phyloP scores from a whole-genome alignment of 2,113 vertebrate genomes.

The Psilopsiagon aymara region DNA sequence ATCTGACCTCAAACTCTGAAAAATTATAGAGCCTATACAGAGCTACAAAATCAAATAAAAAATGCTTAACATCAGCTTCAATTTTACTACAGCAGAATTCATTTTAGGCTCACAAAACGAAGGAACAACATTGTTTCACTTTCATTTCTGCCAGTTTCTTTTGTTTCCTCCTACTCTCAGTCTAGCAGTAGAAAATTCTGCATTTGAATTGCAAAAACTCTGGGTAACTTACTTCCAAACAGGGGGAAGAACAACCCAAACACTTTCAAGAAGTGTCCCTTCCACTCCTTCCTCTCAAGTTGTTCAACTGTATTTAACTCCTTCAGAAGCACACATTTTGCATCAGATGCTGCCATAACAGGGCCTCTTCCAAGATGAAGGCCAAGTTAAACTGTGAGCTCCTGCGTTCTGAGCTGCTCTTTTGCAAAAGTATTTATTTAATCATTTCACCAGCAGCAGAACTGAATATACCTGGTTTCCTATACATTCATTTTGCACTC shows the following conservation, averaged over 20 bases:
- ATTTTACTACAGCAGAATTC: background rate
- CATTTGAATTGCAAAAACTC: slow-evolving; percentile 29
- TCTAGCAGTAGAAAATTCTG: background rate
- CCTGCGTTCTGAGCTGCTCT: background rate
- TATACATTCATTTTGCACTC: background rate
- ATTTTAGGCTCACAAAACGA: background rate
- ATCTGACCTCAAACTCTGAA: background rate
- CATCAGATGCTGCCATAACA: background rate
- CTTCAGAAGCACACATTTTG: background rate
- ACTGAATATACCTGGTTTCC: background rate
- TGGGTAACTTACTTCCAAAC: background rate
- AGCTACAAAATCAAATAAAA: background rate
- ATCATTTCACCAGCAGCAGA: background rate
- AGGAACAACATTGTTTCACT: slow-evolving; percentile 25
- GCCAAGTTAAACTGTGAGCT: background rate
- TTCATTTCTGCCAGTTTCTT: slow-evolving; percentile 51
- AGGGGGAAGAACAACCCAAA: background rate
- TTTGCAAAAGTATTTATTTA: background rate
- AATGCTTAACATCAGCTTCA: background rate
- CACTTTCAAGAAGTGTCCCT: background rate
- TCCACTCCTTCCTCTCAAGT: background rate
- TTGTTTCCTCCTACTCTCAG: slow-evolving; percentile 1
- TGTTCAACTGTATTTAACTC: background rate
- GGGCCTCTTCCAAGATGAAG: background rate
- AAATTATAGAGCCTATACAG: background rate